phyloP scores from a whole-genome alignment of 2,888 invertebrate species.

The Stegana nigrithorax region DNA sequence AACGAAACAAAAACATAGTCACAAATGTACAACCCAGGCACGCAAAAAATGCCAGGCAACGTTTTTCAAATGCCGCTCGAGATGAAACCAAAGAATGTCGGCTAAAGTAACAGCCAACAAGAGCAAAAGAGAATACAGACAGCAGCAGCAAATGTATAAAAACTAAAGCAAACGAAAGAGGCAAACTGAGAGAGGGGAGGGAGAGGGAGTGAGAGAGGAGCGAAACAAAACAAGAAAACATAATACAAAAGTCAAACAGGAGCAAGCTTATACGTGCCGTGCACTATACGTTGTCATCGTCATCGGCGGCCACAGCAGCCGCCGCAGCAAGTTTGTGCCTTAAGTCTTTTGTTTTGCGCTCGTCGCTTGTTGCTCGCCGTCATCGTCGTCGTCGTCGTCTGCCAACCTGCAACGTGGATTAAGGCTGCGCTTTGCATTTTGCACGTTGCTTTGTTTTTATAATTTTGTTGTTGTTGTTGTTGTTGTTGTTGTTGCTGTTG shows the following conservation, averaged over 20 bases:
- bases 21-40: constrained; percentile 28
- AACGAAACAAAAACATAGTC: constrained; percentile 7
- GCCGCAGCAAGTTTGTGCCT: constrained; percentile 53
- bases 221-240: not conserved
- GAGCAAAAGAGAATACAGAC: constrained; percentile 5
- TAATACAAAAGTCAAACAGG: constrained; percentile 16
- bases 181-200: not conserved
- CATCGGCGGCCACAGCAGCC: not conserved
- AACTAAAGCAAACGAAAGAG: not conserved
- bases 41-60: constrained; percentile 56
- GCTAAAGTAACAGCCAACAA: constrained; percentile 14
- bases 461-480: constrained; percentile 9
- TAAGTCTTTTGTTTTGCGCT: constrained; percentile 55
- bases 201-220: not conserved
- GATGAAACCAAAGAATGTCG: constrained; percentile 8
- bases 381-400: not conserved
- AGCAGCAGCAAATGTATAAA: constrained; percentile 6
- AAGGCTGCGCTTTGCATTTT: constrained; percentile 38
- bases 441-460: not conserved
- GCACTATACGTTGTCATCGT: no score
- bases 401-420: constrained; percentile 45
- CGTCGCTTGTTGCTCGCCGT: constrained; percentile 1
- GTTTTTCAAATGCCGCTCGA: constrained; percentile 55
- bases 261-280: not conserved
- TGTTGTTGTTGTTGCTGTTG: constrained; percentile 14